These are phyloP conservation scores for Palythoa grandiflora DNA, from an alignment of 92 coral and sea anemone species.

Conservation along the genomic window DNA sequence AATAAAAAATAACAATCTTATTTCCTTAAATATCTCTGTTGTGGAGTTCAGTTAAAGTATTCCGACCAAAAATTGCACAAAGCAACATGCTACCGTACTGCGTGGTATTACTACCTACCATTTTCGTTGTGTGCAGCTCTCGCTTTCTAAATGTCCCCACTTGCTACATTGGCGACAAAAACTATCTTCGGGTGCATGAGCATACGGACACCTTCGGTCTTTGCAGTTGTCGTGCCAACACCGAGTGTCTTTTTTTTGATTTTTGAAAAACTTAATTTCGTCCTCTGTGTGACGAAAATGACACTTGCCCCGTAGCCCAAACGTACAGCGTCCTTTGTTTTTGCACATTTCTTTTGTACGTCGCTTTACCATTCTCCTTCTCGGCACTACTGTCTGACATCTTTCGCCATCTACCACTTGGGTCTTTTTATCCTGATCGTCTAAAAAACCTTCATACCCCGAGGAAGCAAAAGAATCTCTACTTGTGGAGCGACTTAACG, in stretches of 20 bases:
- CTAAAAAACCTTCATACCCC: not conserved
- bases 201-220: not conserved
- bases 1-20: too few relatives aligned
- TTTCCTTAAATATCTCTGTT: too few relatives aligned
- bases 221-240: slow-evolving; percentile 17
- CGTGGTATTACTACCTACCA: too few relatives aligned
- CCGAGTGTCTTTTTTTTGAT: not conserved
- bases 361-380: not conserved
- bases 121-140: not conserved
- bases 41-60: too few relatives aligned
- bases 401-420: not conserved
- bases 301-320: not conserved
- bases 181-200: slow-evolving; percentile 1
- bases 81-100: too few relatives aligned
- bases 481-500: slow-evolving; percentile 14
- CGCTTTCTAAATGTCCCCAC: slow-evolving; percentile 33
- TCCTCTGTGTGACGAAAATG: slow-evolving; percentile 22
- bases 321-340: not conserved
- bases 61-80: too few relatives aligned
- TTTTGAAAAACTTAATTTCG: not conserved
- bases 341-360: not conserved
- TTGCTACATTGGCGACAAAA: slow-evolving; percentile 24
- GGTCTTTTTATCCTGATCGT: too few relatives aligned
- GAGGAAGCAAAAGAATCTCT: slow-evolving; percentile 23
- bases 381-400: slow-evolving; percentile 8